Percentiles rank a stretch among this genome's conserved stretches.
phyloP scores from a whole-genome alignment of 2,888 invertebrate species.

The Chydorus sphaericus region DNA sequence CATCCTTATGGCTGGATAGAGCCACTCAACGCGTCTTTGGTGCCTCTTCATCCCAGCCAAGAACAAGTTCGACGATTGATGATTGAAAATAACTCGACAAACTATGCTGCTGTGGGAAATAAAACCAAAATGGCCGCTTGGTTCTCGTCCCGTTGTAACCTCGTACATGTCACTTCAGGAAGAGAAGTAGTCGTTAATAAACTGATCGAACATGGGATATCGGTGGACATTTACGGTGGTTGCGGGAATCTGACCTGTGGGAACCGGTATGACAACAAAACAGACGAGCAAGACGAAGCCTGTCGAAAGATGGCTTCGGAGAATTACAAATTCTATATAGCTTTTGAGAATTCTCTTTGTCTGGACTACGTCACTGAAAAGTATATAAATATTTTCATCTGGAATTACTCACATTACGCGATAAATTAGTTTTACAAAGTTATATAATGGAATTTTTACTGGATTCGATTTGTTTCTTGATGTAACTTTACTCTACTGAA shows the following conservation, averaged over 20 bases:
- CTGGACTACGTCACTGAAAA: constrained; percentile 92
- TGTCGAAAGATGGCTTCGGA: constrained; percentile 80
- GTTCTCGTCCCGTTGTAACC: constrained; percentile 97
- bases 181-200: constrained; percentile 87
- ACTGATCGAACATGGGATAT: constrained; percentile 53
- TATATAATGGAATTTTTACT: no score
- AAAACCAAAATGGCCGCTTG: constrained; percentile 89
- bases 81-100: no score
- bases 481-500: no score
- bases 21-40: no score
- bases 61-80: no score
- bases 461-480: no score
- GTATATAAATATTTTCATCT: constrained; percentile 41
- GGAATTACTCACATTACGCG: no score
- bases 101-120: constrained; percentile 71
- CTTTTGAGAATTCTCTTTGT: constrained; percentile 95
- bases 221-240: constrained; percentile 76
- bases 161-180: no score
- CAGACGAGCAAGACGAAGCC: constrained; percentile 49
- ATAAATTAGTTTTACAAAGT: no score
- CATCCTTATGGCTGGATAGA: no score
- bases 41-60: no score
- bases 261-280: no score
- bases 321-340: constrained; percentile 91
- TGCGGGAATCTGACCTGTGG: constrained; percentile 71